These are phyloP conservation scores for Hemicordylus capensis DNA, from an alignment of 2,113 vertebrate genomes.

Conservation along the genomic window DNA sequence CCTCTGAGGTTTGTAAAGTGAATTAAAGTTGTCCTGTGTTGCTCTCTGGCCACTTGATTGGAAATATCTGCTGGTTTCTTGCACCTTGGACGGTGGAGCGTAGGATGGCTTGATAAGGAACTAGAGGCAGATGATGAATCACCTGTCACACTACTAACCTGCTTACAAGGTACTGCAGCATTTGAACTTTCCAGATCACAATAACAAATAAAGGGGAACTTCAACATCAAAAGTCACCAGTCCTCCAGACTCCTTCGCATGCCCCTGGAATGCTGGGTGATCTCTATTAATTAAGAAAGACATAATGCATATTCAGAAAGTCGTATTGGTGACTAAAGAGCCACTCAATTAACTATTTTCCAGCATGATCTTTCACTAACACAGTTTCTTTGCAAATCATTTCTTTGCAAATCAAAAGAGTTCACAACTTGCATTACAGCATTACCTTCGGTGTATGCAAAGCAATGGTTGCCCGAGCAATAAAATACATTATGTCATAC, in stretches of 20 bases:
- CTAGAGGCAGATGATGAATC: conserved; percentile 22
- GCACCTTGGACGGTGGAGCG: background rate
- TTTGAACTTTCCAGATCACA: background rate
- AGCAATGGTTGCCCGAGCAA: background rate
- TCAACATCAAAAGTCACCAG: background rate
- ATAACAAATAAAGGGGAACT: conserved; percentile 1
- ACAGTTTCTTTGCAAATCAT: too few species aligned
- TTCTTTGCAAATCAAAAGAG: background rate
- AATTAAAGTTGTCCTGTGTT: conserved; percentile 13
- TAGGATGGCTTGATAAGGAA: conserved; percentile 6
- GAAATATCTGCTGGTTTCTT: conserved; percentile 17
- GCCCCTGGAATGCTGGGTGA: background rate
- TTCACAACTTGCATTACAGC: background rate
- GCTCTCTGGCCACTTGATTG: background rate
- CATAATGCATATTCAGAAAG: background rate
- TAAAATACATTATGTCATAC: background rate
- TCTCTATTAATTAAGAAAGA: background rate
- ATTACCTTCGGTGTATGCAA: background rate
- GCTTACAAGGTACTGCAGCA: conserved; percentile 8
- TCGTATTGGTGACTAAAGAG: background rate
- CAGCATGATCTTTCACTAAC: background rate
- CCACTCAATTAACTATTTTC: background rate
- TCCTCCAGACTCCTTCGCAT: background rate
- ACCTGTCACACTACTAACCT: conserved; percentile 1
- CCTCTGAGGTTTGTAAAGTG: background rate